These are phyloP conservation scores for Parnassius glacialis DNA, from an alignment of 2,888 invertebrate genomes.

Conservation along the genomic window DNA sequence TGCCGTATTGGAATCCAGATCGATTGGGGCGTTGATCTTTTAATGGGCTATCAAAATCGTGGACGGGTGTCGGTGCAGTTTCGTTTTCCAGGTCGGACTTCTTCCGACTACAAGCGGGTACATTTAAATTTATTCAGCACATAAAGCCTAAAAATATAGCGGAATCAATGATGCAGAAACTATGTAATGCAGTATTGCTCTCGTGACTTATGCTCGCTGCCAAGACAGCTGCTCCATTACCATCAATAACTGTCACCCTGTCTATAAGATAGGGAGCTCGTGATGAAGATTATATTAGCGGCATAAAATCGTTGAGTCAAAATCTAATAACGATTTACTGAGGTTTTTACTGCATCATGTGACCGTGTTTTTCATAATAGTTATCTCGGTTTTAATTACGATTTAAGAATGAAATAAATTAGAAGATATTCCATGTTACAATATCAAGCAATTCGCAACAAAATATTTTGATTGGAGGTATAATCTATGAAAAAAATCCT, in stretches of 20 bases:
- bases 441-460: too few relatives aligned
- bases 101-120: constrained; percentile 10
- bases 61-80: background rate
- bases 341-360: background rate
- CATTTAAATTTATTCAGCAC: constrained; percentile 27
- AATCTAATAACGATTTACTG: background rate
- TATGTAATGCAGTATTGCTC: constrained; percentile 44
- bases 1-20: constrained; percentile 18
- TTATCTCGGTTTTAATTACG: too few relatives aligned
- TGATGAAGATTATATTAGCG: constrained; percentile 28
- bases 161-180: constrained; percentile 56
- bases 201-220: constrained; percentile 43
- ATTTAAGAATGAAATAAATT: too few relatives aligned
- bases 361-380: too few relatives aligned
- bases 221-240: constrained; percentile 41
- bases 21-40: constrained; percentile 21
- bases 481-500: too few relatives aligned
- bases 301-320: constrained; percentile 3
- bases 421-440: too few relatives aligned
- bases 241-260: constrained; percentile 54
- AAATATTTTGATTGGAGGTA: too few relatives aligned
- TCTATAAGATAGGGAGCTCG: constrained; percentile 34
- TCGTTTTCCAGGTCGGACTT: constrained; percentile 9
- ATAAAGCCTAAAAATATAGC: constrained; percentile 50
- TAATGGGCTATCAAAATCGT: constrained; percentile 6